These are phyloP conservation scores for Ameiurus melas DNA, from an alignment of 2,113 vertebrate genomes.

Conservation along the genomic window DNA sequence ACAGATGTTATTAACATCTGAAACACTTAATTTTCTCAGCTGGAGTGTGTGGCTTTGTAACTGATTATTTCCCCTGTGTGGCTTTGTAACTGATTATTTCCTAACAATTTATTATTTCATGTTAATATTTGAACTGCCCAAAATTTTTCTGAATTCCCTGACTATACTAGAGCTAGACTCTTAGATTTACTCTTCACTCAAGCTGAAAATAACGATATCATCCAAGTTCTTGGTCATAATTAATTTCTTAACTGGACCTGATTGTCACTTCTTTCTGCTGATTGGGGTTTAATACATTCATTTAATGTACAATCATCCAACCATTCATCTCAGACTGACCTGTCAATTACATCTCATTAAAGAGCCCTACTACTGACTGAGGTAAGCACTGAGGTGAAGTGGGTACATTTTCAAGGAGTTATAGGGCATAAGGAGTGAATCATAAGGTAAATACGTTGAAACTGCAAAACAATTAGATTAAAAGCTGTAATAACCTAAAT, in stretches of 20 bases:
- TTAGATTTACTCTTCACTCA: background rate
- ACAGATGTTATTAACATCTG: background rate
- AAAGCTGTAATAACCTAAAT: background rate
- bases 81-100: background rate
- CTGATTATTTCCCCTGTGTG: background rate
- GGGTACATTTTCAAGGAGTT: background rate
- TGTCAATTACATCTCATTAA: constrained; percentile 22
- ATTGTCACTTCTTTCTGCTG: constrained; percentile 10
- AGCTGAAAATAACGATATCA: background rate
- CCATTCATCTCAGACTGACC: background rate
- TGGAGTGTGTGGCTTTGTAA: background rate
- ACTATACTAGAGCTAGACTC: background rate
- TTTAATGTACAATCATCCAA: constrained; percentile 9
- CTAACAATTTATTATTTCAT: background rate
- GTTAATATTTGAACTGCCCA: background rate
- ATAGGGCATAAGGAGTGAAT: background rate
- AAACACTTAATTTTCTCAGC: background rate
- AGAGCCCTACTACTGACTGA: background rate
- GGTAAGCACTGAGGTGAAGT: background rate
- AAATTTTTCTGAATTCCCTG: background rate
- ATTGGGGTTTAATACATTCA: constrained; percentile 6
- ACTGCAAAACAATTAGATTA: background rate
- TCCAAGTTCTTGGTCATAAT: constrained; percentile 3
- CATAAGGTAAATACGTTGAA: background rate
- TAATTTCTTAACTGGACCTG: background rate